Evolutionary conservation across 2,888 invertebrate species (phyloP).

Genomic region (Halictus ligatus): DNA sequence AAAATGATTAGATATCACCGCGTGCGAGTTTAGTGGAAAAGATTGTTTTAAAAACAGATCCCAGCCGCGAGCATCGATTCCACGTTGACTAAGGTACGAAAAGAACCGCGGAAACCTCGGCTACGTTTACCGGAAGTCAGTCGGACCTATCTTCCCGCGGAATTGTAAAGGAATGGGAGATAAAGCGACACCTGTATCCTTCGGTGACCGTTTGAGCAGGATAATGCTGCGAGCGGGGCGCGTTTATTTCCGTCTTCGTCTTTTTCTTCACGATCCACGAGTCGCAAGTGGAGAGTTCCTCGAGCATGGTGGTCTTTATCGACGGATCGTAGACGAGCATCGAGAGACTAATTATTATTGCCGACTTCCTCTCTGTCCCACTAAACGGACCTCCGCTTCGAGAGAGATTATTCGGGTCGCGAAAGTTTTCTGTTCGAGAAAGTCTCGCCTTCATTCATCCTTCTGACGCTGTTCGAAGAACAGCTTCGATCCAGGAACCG

Average conservation of each 20-base stretch:
- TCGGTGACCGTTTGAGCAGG: slow-evolving; percentile 49
- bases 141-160: slow-evolving; percentile 71
- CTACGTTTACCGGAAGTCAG: slow-evolving; percentile 66
- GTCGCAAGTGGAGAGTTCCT: slow-evolving; percentile 48
- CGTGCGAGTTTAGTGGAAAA: background rate
- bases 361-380: slow-evolving; percentile 29
- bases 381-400: slow-evolving; percentile 7
- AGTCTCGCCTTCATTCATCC: slow-evolving; percentile 17
- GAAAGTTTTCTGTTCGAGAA: slow-evolving; percentile 43
- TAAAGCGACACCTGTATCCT: slow-evolving; percentile 79
- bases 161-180: slow-evolving; percentile 67
- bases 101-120: background rate
- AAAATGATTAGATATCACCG: too few relatives aligned
- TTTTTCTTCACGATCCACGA: slow-evolving; percentile 63
- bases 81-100: background rate
- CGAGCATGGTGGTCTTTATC: slow-evolving; percentile 70
- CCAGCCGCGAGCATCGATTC: background rate
- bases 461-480: background rate
- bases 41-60: background rate
- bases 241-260: background rate
- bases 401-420: slow-evolving; percentile 48
- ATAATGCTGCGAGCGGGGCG: slow-evolving; percentile 29
- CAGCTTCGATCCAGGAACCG: background rate
- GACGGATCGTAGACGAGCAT: slow-evolving; percentile 51
- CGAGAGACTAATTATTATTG: slow-evolving; percentile 61